Evolutionary conservation across 1,140 invertebrate genomes (phyloP), one percentile per base, ranked within the genome.

Genomic region (Calephelis nemesis): DNA sequence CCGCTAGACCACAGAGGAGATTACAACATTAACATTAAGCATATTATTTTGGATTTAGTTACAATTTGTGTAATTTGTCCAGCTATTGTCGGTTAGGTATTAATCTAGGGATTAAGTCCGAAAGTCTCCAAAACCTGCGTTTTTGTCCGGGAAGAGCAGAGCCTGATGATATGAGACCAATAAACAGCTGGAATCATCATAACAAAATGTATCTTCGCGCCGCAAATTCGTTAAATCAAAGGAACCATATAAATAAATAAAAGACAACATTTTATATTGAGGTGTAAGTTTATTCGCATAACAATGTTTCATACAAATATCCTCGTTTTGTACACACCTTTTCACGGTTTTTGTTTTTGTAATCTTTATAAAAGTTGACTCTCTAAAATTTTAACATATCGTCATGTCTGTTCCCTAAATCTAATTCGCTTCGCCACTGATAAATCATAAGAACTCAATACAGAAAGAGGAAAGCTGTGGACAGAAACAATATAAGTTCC

Each of bases 221-320:
- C 30, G 30, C 30, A 30, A 19, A 19, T 30, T 30, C 30, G 42
- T 45, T 45, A 5, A 45, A 45, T 7, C 8, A 52, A 69, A 30
- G 39, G 54, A 19, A 60, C n/a, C 5, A 60, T 60, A 30, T 60
- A 88, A 90, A 90, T 60, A 88, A 90, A 90, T 89, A 79, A 91
- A 91, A 91, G 78, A 81, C 85, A 83, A 52, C 80, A 80, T 83
- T 85, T 91, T 91, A 90, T 90, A 83, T 91, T 88, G 87, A 89
- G 88, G 88, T 91, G 87, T 91, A 91, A 91, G 88, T 91, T 91
- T 91, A 91, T 91, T 89, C 86, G 89, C 89, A 90, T 91, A 91
- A 91, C 89, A 91, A 90, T 88, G 81, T 90, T 88, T 90, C 89
- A 91, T 91, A 91, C 89, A 91, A 91, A 91, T 91, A 87, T 89